Conservation (phyloP, 2,888 invertebrate species). For the Metacarcinus magister region DNA sequence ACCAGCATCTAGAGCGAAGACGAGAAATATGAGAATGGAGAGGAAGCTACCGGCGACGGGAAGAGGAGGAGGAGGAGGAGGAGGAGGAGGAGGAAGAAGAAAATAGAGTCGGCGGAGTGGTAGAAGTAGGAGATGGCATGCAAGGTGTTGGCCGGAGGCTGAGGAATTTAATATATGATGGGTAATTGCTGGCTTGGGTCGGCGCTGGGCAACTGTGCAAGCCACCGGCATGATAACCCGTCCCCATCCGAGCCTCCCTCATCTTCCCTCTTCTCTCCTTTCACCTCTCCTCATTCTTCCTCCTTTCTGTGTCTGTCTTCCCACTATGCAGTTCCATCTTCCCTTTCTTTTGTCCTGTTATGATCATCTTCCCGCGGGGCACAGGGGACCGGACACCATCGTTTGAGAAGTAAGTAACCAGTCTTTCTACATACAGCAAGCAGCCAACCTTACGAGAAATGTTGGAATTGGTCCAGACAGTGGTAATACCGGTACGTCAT, state of each 20-base stretch:
- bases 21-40: conserved; percentile 31
- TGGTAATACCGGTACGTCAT: conserved; percentile 43
- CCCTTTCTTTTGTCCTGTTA: not conserved
- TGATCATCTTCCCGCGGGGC: not conserved
- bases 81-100: not conserved
- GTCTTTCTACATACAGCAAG: not conserved
- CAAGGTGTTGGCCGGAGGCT: conserved; percentile 61
- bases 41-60: conserved; percentile 39
- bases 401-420: not conserved
- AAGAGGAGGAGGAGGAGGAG: conserved; percentile 26
- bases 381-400: not conserved
- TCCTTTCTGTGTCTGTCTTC: conserved; percentile 2
- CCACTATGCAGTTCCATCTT: not conserved
- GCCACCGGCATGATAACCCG: conserved; percentile 55
- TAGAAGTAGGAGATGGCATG: conserved; percentile 53
- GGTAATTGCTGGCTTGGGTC: conserved; percentile 65
- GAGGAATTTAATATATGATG: conserved; percentile 73
- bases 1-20: conserved; percentile 22
- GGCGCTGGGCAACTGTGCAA: conserved; percentile 65
- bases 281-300: conserved; percentile 32
- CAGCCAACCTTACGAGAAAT: conserved; percentile 42
- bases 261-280: conserved; percentile 46
- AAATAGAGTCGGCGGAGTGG: conserved; percentile 29
- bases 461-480: conserved; percentile 60
- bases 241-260: conserved; percentile 39